Conservation (phyloP, 2,797 vertebrate genomes). For the Enteromius radiatus region DNA sequence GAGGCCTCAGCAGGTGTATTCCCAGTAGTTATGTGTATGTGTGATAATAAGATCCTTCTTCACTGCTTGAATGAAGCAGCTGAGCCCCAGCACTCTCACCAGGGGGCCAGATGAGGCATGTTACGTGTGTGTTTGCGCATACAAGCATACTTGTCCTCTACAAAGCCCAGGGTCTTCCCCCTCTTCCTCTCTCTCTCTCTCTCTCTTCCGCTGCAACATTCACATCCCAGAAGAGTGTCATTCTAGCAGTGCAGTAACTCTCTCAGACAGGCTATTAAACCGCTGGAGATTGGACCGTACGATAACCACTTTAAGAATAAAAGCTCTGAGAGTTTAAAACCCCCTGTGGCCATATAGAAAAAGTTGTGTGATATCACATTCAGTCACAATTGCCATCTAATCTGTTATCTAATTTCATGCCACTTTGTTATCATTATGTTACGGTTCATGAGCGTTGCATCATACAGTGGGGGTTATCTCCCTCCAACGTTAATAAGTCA, state of each 20-base stretch:
- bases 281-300: background rate
- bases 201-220: background rate
- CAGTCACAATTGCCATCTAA: background rate
- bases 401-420: conserved; percentile 20
- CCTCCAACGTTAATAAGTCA: background rate
- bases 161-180: conserved; percentile 16
- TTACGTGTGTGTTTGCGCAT: conserved; percentile 22
- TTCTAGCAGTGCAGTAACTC: conserved; percentile 20
- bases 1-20: conserved; percentile 12
- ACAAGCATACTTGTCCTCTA: background rate
- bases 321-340: conserved; percentile 12
- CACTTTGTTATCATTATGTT: conserved; percentile 2
- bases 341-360: background rate
- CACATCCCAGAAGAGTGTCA: conserved; percentile 22
- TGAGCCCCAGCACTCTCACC: conserved; percentile 43
- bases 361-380: conserved; percentile 1
- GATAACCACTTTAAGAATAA: conserved; percentile 28
- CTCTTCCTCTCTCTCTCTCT: background rate
- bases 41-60: conserved; percentile 49
- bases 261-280: conserved; percentile 21
- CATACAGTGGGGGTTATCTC: background rate
- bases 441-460: background rate
- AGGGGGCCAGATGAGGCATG: conserved; percentile 13
- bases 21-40: conserved; percentile 24
- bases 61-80: conserved; percentile 47